Evolutionary conservation across 2,113 vertebrate species (phyloP), one percentile per base, ranked within the genome.

Genomic region (Sitta europaea): DNA sequence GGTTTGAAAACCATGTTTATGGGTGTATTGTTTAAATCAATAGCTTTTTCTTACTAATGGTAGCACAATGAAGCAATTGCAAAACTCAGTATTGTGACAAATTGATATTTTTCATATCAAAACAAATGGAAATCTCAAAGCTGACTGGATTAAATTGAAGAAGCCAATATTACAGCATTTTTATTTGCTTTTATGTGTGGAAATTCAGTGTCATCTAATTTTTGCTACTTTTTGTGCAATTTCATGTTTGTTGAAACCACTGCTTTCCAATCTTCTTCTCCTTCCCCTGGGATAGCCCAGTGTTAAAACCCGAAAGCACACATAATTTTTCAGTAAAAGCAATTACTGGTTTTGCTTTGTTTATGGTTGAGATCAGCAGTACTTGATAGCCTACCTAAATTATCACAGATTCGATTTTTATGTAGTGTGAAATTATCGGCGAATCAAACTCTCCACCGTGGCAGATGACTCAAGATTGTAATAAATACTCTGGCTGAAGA

Each of bases 301-400:
- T n/a, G 35, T 70, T 88, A 58, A 92, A 89, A 58, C 50, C 47
- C 68, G 62, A 88, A 90, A 86, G 28, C 25, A 40, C 67, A 43
- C 59, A 31, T 92, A 74, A 82, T 82, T 96, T 92, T 91, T 91
- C 63, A 47, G 71, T 71, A 73, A 79, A 85, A 90, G 65, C 82
- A 95, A 83, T 96, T 91, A 94, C 84, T 93, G 92, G 7, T 5
- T 95, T 91, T 91, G 62, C 81, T 93, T 97, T 96, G 87, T 80
- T 97, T 92, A 83, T 70, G 63, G 74, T 79, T 4, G 24, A 70
- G 54, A 94, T 73, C 85, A 88, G 94, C 92, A 86, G 74, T 61
- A 16, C 58, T 88, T 92, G 77, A 66, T 85, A 79, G 38, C 78
- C 70, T 66, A 14, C 51, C 78, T 93, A 92, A 94, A 86, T 94